Conservation (phyloP, 2,113 vertebrate species). For the Toxostoma redivivum region DNA sequence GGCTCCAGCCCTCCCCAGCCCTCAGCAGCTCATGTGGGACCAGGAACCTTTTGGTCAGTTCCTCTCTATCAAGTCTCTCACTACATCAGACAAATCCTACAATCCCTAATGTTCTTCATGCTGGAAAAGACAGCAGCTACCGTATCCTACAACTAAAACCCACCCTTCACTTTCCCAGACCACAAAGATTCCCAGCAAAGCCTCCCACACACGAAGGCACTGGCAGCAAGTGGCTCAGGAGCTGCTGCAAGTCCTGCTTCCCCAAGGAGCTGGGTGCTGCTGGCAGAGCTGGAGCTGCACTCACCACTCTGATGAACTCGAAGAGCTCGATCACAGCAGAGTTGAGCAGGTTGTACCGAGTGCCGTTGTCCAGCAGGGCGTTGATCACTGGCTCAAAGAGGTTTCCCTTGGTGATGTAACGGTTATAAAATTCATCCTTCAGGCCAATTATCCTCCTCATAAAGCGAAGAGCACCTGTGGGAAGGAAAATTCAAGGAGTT, state of each 20-base stretch:
- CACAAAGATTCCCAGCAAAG: background rate
- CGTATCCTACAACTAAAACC: fast-evolving
- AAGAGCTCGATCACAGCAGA: constrained; percentile 97
- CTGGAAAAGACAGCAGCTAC: background rate
- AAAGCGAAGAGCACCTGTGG: constrained; percentile 92
- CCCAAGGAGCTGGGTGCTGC: background rate
- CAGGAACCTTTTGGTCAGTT: background rate
- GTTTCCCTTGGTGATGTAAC: constrained; percentile 98
- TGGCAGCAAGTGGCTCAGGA: background rate
- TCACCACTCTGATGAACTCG: constrained; percentile 98
- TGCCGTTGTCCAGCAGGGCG: constrained; percentile 95
- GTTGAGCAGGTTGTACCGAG: constrained; percentile 97
- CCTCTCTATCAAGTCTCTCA: background rate
- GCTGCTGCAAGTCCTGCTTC: background rate
- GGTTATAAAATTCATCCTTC: constrained; percentile 98
- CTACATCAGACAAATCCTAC: background rate
- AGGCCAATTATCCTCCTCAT: constrained; percentile 98
- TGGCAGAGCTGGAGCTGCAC: background rate
- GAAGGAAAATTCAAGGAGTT: background rate
- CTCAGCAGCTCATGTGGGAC: background rate
- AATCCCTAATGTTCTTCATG: background rate
- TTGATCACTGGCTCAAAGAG: constrained; percentile 98
- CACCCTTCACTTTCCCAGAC: background rate
- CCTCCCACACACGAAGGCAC: background rate
- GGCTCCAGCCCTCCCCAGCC: background rate